These are phyloP conservation scores for Papilio polytes DNA, from an alignment of 1,140 invertebrate genomes.

Conservation along the genomic window DNA sequence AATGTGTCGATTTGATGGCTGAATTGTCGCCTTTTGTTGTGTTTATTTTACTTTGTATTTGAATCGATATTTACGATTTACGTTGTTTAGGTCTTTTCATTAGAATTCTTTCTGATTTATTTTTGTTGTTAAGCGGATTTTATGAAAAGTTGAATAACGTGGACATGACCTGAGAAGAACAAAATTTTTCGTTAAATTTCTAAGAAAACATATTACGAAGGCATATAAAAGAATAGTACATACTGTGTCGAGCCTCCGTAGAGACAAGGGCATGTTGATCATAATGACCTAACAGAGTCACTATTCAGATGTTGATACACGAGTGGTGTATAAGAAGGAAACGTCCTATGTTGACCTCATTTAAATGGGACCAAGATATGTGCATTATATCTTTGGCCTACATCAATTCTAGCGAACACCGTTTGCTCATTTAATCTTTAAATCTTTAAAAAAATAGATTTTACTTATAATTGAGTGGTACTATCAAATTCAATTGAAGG, in stretches of 20 bases:
- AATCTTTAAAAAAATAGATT: background rate
- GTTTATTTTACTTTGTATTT: background rate
- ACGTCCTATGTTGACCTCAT: background rate
- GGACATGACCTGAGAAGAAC: background rate
- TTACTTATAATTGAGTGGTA: background rate
- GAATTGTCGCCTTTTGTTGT: constrained; percentile 15
- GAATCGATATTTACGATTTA: background rate
- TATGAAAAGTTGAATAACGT: background rate
- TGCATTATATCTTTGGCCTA: background rate
- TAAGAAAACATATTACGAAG: no score
- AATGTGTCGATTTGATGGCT: constrained; percentile 27
- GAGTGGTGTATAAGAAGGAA: background rate
- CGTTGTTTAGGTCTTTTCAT: background rate
- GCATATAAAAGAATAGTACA: no score
- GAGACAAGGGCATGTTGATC: no score
- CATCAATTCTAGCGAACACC: background rate
- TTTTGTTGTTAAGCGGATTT: background rate
- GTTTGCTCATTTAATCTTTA: background rate
- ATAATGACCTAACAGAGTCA: background rate
- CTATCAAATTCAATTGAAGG: background rate
- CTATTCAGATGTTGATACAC: background rate
- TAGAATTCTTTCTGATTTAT: background rate
- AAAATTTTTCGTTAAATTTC: no score
- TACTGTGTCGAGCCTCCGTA: no score
- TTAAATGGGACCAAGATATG: background rate